Conservation (phyloP, 1,140 invertebrate genomes). For the Hycleus cichorii region DNA sequence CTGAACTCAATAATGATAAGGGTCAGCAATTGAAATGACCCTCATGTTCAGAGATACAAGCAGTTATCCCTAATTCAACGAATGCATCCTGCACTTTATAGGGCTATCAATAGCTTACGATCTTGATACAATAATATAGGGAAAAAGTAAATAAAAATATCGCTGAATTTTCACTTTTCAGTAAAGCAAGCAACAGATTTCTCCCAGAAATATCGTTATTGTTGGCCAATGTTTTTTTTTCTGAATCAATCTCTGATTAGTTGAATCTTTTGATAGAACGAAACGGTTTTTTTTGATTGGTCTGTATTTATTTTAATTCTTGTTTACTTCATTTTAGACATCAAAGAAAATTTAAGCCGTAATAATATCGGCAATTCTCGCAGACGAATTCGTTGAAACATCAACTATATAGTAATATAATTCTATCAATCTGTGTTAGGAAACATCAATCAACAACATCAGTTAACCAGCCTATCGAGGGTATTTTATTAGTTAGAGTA, state of each 20-base stretch:
- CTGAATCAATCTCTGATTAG: too few species aligned
- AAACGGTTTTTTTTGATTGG: too few species aligned
- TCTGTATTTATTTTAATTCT: too few species aligned
- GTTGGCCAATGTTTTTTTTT: too few species aligned
- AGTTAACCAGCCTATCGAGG: conserved; percentile 7
- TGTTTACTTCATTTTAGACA: too few species aligned
- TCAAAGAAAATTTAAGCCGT: too few species aligned
- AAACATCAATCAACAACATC: conserved; percentile 8
- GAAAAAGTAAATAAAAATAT: conserved; percentile 11
- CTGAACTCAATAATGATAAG: conserved; percentile 31
- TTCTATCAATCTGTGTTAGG: background rate
- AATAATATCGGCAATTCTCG: too few species aligned
- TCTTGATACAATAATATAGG: background rate
- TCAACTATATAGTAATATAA: too few species aligned
- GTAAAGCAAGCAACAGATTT: conserved; percentile 6
- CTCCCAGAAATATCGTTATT: too few species aligned
- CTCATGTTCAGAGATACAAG: conserved; percentile 20
- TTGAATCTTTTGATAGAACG: too few species aligned
- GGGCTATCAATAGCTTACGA: conserved; percentile 14
- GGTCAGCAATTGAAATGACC: conserved; percentile 30
- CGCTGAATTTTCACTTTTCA: conserved; percentile 7
- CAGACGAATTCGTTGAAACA: too few species aligned
- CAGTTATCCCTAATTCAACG: conserved; percentile 17
- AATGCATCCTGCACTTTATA: conserved; percentile 19
- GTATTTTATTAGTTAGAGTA: conserved; percentile 10